Percentiles rank a stretch among this genome's conserved stretches.
Conservation (phyloP, 2,888 invertebrate species). For the Apamea crenata region DNA sequence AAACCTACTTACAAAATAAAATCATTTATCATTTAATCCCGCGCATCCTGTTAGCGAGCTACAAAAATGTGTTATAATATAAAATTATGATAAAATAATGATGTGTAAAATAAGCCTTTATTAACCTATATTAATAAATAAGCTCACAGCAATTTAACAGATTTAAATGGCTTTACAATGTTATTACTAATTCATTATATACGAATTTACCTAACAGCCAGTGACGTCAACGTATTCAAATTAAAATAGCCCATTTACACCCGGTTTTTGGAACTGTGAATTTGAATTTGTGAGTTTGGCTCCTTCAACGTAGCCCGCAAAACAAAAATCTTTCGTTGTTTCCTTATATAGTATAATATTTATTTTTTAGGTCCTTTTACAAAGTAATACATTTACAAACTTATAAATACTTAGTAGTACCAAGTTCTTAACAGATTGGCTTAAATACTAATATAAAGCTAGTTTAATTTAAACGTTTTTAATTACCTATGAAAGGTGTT, state of each 20-base stretch:
- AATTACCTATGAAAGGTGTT: too few species aligned
- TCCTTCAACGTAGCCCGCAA: background rate
- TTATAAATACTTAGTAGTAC: too few species aligned
- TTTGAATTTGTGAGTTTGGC: background rate
- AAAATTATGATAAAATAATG: background rate
- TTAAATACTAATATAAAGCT: too few species aligned
- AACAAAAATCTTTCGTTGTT: background rate
- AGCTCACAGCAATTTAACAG: constrained; percentile 7
- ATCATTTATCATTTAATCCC: too few species aligned
- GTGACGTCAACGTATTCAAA: background rate
- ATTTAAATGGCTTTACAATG: background rate
- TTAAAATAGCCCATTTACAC: background rate
- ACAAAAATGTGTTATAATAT: background rate
- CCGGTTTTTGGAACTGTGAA: background rate
- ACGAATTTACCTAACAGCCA: background rate
- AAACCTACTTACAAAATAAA: too few species aligned
- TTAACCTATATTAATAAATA: constrained; percentile 5
- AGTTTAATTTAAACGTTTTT: too few species aligned
- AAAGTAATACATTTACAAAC: too few species aligned
- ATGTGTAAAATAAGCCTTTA: background rate
- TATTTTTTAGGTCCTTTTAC: too few species aligned
- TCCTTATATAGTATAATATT: too few species aligned
- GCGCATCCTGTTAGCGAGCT: background rate
- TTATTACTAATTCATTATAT: constrained; percentile 16
- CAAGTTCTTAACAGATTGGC: too few species aligned